A percentile compares a stretch with the other conserved stretches of the same genome.
These are phyloP conservation scores for Todiramphus saurophagus DNA, from an alignment of 2,113 vertebrate species.

Conservation along the genomic window DNA sequence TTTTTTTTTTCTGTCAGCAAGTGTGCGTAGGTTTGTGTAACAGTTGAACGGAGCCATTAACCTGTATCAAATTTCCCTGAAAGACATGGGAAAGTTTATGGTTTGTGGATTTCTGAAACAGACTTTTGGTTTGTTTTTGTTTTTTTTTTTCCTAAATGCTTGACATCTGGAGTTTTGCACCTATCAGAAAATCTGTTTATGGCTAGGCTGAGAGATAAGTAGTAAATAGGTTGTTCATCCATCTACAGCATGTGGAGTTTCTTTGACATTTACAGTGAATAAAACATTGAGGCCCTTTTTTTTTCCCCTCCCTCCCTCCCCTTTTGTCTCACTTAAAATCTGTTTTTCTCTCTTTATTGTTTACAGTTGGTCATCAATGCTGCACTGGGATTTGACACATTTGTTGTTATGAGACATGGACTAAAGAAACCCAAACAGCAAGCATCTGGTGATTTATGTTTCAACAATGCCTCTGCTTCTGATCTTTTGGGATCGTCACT, in stretches of 20 bases:
- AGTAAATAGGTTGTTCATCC: not conserved
- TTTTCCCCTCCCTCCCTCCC: too few species aligned
- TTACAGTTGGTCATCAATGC: slow-evolving; percentile 92
- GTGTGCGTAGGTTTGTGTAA: not conserved
- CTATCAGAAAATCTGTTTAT: not conserved
- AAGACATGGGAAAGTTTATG: not conserved
- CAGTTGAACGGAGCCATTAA: not conserved
- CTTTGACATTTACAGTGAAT: not conserved
- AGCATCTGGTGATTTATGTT: slow-evolving; percentile 53
- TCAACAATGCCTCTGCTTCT: slow-evolving; percentile 32
- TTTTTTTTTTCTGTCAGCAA: not conserved
- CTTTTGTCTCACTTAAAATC: not conserved
- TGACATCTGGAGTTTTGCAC: not conserved
- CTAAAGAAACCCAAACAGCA: slow-evolving; percentile 85
- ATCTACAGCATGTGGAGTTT: accelerated
- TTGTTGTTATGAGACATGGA: slow-evolving; percentile 97
- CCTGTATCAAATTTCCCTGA: not conserved
- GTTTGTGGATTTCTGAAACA: not conserved
- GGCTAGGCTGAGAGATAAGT: not conserved
- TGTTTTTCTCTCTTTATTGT: slow-evolving; percentile 10
- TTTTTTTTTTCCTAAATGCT: not conserved
- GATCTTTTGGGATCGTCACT: slow-evolving; percentile 85
- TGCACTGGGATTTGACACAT: slow-evolving; percentile 96
- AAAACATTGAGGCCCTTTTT: not conserved
- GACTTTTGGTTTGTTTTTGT: not conserved